Base-by-base conservation (phyloP, 2,888 invertebrate genomes). In the Acronicta aceris region DNA sequence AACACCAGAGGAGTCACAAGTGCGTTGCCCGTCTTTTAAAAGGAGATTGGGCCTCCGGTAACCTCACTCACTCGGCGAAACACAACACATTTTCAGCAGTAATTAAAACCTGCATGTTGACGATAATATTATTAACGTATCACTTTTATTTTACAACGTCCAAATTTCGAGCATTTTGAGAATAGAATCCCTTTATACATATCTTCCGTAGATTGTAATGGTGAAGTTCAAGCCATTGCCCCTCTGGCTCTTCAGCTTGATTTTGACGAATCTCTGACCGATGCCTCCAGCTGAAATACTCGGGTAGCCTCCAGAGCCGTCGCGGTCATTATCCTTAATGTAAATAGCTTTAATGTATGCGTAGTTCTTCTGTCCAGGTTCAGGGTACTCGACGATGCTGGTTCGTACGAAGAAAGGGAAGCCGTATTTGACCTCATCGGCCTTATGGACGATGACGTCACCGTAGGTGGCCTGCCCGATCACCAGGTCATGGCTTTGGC, bases 201-300 rank as follows among this genome's bases (percentile, higher is more conserved):
- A 93, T 84, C 89, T 88, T 68, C 94, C 95, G 46, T 93, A 94
- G 30, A 95, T 84, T 0, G 91, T 88, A 2, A 95, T 71, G 0
- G 94, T 92, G 67, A 94, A 95, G 75, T 95, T 93, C 36, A 94
- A 85, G 0, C 95, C 93, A 46, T 66, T 53, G 2, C 86, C 81
- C 27, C 92, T 81, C 68, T 94, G 94, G 40, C 93, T 91, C 77
- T 93, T 93, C 69, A 95, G 71, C 59, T 94, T 92, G 60, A 95
- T 85, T 52, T 90, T 93, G 27, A 88, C 90, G 56, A 91, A 92
- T 12, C 88, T 82, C 60, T 92, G 92, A 0, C 95, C 94, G 0
- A 95, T 72, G 0, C 95, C 95, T 2, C 95, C 95, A 0, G 91
- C 74, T 0, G 87, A 83, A 4, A 95, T 72, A 0, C 87, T 86